Conservation (phyloP, 2,888 invertebrate species). For the Cynaeus angustus region DNA sequence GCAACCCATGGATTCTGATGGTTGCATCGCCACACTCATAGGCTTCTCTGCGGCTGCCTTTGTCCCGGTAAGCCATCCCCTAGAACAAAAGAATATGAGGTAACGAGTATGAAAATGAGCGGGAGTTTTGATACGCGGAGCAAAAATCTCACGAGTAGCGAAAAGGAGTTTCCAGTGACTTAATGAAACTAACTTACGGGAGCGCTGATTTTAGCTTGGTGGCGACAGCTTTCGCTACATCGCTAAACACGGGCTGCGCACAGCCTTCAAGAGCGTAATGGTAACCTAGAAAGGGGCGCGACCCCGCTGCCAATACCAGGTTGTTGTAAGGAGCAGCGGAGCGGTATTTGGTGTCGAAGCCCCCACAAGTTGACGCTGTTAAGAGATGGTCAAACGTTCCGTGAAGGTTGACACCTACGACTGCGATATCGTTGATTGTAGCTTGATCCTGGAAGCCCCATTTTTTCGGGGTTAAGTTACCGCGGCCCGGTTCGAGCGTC, state of each 20-base stretch:
- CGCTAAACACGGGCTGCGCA: conserved; percentile 86
- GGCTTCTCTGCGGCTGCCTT: conserved; percentile 70
- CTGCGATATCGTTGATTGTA: conserved; percentile 83
- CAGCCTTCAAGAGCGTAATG: conserved; percentile 93
- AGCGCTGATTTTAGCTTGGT: conserved; percentile 87
- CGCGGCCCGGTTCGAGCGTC: conserved; percentile 74
- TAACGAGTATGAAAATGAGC: too few species aligned
- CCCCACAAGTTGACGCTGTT: conserved; percentile 85
- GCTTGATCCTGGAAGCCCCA: conserved; percentile 89
- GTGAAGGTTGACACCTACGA: conserved; percentile 81
- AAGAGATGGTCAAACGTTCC: conserved; percentile 91
- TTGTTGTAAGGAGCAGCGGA: conserved; percentile 85
- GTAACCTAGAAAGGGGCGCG: conserved; percentile 89
- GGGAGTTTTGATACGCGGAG: too few species aligned
- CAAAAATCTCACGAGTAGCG: too few species aligned
- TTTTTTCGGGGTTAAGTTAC: conserved; percentile 85
- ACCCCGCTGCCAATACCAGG: conserved; percentile 85
- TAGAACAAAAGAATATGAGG: too few species aligned
- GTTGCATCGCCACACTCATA: conserved; percentile 72
- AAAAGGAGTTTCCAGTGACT: too few species aligned
- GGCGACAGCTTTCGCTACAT: conserved; percentile 95
- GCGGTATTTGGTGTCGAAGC: conserved; percentile 81
- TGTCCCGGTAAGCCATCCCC: conserved; percentile 74
- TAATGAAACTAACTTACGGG: conserved; percentile 78
- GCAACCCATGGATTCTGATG: conserved; percentile 83